A percentile compares a stretch with the other conserved stretches of the same genome.
Evolutionary conservation across 2,797 vertebrate genomes (phyloP).

Genomic region (Sardinella longiceps): DNA sequence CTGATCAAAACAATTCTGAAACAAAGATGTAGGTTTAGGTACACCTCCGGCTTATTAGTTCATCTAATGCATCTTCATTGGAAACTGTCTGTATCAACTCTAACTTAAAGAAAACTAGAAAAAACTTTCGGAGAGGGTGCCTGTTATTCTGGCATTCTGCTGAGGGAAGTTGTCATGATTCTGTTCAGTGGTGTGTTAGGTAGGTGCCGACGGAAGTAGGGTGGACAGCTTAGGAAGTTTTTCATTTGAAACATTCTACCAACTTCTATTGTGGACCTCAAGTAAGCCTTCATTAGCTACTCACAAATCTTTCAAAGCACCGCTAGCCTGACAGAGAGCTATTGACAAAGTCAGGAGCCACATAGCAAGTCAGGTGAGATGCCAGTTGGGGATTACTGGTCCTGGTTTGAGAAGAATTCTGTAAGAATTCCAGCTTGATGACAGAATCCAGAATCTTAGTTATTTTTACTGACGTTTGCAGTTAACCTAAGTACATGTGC

Average conservation of each 20-base stretch:
- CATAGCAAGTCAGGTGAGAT: background rate
- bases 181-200: background rate
- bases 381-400: background rate
- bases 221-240: background rate
- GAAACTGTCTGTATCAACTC: background rate
- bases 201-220: background rate
- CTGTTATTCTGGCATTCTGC: background rate
- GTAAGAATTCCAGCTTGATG: background rate
- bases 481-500: background rate
- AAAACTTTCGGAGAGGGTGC: too few relatives aligned
- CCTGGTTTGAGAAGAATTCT: background rate
- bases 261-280: background rate
- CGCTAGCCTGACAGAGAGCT: background rate
- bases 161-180: background rate
- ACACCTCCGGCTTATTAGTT: too few relatives aligned
- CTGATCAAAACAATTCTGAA: too few relatives aligned
- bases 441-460: background rate
- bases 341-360: background rate
- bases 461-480: background rate
- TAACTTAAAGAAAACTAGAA: background rate
- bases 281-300: background rate
- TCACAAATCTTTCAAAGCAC: background rate
- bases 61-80: background rate
- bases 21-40: too few relatives aligned
- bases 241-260: background rate